Evolutionary conservation across 2,113 vertebrate species (phyloP), one percentile per base, ranked within the genome.

Genomic region (Ranitomeya imitator): DNA sequence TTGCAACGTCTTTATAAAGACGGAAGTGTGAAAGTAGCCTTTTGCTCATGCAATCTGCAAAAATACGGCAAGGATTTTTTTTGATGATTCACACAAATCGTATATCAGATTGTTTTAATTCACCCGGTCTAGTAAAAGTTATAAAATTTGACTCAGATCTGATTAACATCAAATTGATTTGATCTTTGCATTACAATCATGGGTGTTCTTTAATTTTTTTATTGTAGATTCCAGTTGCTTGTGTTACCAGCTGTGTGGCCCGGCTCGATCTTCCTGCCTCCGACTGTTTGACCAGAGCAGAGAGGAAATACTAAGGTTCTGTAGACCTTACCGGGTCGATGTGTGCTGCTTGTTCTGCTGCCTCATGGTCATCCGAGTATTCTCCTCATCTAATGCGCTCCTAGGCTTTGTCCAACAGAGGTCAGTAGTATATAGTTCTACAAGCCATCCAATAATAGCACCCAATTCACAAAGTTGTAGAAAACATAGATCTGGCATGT

Each of bases 311-410:
- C 95, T 94, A 86, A 86, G 93, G 69, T 94, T 97, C 90, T 91
- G 94, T 90, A 94, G 94, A 85, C 94, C 93, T 59, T 90, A 92
- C 26, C 88, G 93, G 60, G 89, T 92, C 57, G 95, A 96, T 6
- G 91, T 92, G 0, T 69, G 94, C 92, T 96, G 94, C 71, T 74
- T 96, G 0, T 92, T 94, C 65, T 95, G 94, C 92, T 96, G 93
- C 90, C 92, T 93, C 84, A 95, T 95, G 94, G 94, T 96, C 91
- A 95, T 93, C 65, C 94, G 80, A 51, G 95, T 89, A 31, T 95
- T 94, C 91, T 92, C 92, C 54, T 88, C 91, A 16, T 61, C 89
- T 57, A 93, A 57, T 57, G 85, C 91, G 73, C 92, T 95, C 11
- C 92, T 95, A 59, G 96, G 95, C 61, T 91, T 92, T 0, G 92